Percentiles rank a stretch among this genome's conserved stretches.
These are phyloP conservation scores for Eulemur rufifrons DNA, from an alignment of 2,113 vertebrate genomes.

Conservation along the genomic window DNA sequence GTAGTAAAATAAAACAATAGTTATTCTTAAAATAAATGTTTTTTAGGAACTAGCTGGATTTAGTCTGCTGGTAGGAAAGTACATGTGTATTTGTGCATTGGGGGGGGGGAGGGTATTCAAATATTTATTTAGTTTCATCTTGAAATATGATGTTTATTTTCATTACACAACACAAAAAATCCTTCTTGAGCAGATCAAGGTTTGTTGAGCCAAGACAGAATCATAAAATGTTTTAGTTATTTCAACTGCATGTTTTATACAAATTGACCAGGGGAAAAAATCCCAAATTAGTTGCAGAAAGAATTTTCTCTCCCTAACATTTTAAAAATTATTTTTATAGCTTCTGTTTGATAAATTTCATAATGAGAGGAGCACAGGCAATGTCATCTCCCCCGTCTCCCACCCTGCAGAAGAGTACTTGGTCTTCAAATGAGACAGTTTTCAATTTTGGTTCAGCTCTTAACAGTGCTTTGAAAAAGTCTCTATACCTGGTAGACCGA, in stretches of 20 bases:
- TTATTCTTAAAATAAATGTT: constrained; percentile 48
- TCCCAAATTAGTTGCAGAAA: constrained; percentile 44
- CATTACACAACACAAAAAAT: constrained; percentile 40
- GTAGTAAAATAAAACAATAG: constrained; percentile 18
- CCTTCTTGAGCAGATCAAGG: constrained; percentile 22
- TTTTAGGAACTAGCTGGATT: constrained; percentile 26
- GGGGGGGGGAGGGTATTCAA: not conserved
- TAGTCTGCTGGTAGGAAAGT: not conserved
- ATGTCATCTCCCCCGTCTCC: not conserved
- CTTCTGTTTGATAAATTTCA: constrained; percentile 14
- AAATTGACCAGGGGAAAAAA: constrained; percentile 54
- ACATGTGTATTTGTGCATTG: not conserved
- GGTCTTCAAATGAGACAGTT: constrained; percentile 39
- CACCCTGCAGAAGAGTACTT: not conserved
- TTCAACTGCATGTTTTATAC: constrained; percentile 56
- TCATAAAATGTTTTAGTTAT: constrained; percentile 57
- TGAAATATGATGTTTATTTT: constrained; percentile 65
- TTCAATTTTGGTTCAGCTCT: constrained; percentile 11
- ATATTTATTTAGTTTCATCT: constrained; percentile 65
- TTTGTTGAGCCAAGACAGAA: constrained; percentile 34
- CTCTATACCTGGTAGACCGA: not conserved
- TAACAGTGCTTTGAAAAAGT: not conserved
- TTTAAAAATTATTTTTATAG: not conserved
- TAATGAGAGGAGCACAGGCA: not conserved
- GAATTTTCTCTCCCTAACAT: not conserved